These are phyloP conservation scores for Eupleurogrammus muticus DNA, from an alignment of 2,797 vertebrate genomes.

Conservation along the genomic window DNA sequence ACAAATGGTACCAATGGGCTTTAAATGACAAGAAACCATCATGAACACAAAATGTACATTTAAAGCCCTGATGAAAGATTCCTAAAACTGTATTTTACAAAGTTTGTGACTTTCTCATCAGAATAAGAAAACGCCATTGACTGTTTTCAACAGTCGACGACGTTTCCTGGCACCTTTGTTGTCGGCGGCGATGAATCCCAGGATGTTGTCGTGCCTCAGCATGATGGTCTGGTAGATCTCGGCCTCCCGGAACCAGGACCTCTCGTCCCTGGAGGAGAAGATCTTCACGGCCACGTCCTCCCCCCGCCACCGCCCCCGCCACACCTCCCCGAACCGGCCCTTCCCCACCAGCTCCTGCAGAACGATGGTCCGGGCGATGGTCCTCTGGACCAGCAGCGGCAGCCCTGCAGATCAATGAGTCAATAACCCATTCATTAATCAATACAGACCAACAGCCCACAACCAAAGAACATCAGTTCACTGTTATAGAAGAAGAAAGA, in stretches of 20 bases:
- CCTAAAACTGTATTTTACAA: too few species aligned
- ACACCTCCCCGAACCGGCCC: conserved; percentile 96
- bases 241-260: conserved; percentile 97
- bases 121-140: too few species aligned
- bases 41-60: too few species aligned
- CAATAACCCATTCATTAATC: too few species aligned
- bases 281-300: conserved; percentile 99
- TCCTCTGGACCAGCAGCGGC: conserved; percentile 95
- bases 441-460: too few species aligned
- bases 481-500: too few species aligned
- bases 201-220: conserved; percentile 96
- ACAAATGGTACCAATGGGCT: too few species aligned
- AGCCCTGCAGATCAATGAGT: conserved; percentile 82
- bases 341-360: conserved; percentile 96
- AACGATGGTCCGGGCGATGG: conserved; percentile 95
- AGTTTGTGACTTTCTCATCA: too few species aligned
- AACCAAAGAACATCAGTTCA: too few species aligned
- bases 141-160: too few species aligned
- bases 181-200: conserved; percentile 97
- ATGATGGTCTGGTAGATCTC: conserved; percentile 98
- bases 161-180: conserved; percentile 94
- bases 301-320: conserved; percentile 95
- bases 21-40: too few species aligned
- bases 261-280: conserved; percentile 95
- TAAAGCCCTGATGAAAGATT: too few species aligned